Conservation (phyloP, 2,113 vertebrate species). For the Sprattus sprattus region DNA sequence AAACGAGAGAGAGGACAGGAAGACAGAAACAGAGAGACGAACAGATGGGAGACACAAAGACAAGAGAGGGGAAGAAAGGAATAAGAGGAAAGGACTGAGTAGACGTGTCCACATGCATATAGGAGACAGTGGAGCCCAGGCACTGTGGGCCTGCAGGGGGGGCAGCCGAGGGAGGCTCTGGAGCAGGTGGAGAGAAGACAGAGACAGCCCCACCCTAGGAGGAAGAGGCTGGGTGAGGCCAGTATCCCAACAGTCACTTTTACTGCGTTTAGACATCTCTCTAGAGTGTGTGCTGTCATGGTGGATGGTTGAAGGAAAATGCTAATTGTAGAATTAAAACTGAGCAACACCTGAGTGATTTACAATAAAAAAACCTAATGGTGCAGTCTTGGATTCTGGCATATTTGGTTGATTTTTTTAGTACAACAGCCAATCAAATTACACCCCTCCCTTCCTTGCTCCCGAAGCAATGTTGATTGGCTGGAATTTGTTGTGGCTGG, state of each 20-base stretch:
- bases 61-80: background rate
- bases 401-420: no score
- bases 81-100: background rate
- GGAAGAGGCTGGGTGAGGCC: background rate
- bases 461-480: no score
- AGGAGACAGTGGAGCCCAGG: background rate
- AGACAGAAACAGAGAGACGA: constrained; percentile 64
- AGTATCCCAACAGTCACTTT: background rate
- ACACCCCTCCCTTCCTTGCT: no score
- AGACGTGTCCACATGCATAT: background rate
- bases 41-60: constrained; percentile 46
- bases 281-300: background rate
- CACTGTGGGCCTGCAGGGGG: background rate
- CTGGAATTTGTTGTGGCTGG: no score
- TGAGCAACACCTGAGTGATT: background rate
- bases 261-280: background rate
- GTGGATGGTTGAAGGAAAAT: background rate
- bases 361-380: no score
- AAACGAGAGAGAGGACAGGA: constrained; percentile 60
- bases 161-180: background rate
- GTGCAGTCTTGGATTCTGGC: no score
- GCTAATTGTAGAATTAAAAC: background rate
- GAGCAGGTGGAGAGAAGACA: background rate
- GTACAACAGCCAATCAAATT: no score
- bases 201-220: background rate